A percentile compares a stretch with the other conserved stretches of the same genome.
Conservation (phyloP, 2,113 vertebrate species). For the Corynorhinus townsendii region DNA sequence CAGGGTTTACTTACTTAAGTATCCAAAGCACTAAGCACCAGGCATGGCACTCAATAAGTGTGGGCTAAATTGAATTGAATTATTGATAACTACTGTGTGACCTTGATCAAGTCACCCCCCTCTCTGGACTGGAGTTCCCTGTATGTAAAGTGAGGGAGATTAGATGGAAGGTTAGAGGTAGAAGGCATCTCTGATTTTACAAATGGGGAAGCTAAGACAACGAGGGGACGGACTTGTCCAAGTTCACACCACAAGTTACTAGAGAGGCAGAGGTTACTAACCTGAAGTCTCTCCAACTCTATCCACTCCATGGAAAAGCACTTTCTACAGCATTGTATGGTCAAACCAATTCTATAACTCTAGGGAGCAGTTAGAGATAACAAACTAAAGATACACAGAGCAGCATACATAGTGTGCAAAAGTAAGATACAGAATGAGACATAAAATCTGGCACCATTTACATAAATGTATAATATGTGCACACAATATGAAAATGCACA, state of each 20-base stretch:
- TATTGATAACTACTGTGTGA: conserved; percentile 7
- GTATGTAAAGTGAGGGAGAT: neutral
- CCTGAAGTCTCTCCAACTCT: neutral
- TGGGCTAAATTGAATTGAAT: neutral
- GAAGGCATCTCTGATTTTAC: conserved; percentile 5
- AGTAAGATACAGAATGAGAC: neutral
- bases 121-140: neutral
- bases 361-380: neutral
- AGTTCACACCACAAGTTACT: neutral
- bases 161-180: neutral
- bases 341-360: neutral
- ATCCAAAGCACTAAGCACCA: conserved; percentile 35
- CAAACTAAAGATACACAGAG: neutral
- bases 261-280: neutral
- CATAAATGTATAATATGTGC: neutral
- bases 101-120: neutral
- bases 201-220: conserved; percentile 6
- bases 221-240: neutral
- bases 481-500: neutral
- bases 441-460: neutral
- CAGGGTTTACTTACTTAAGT: conserved; percentile 35
- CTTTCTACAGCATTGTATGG: neutral
- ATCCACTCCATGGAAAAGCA: neutral
- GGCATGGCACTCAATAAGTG: conserved; percentile 8
- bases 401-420: neutral